Base-by-base conservation (phyloP, 2,797 vertebrate genomes). In the Enteromius treurensis region DNA sequence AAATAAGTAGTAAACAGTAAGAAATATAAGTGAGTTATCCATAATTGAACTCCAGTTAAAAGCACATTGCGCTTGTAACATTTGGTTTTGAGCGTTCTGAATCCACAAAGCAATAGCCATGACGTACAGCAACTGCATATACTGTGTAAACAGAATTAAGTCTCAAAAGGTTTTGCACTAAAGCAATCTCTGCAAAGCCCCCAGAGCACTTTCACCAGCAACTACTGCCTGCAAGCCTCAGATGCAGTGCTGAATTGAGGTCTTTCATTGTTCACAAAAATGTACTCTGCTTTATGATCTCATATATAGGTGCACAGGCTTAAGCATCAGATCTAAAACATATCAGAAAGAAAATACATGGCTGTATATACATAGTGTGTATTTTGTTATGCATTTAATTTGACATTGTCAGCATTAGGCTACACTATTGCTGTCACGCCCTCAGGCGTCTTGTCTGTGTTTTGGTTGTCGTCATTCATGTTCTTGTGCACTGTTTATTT, bases 141-240 rank as follows among this genome's bases (percentile, higher is more conserved):
- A 70, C 9, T 4, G 51, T 70, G 51, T 58, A 45, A 79, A 79
- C 77, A 53, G 29, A 79, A 79, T 67, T 49, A 68, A 80, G 70
- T 37, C 67, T 80, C 34, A 69, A 80, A 80, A 58, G 67, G 65
- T 70, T 80, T 79, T 55, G 58, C 34, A 70, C 34, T 17, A 53
- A 70, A 70, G 79, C 49, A 80, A 58, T 80, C 34, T 80, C 65
- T 2, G 3, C 34, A 58, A 80, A 70, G 51, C 49, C 51, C 77
- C 65, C 49, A 70, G 34, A 80, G 67, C 15, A 1, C 62, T 70
- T 80, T 70, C 15, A 80, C 40, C 23, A 70, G n/a, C 65, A 55
- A 42, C 65, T 53, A 19, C 49, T 69, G 32, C 78, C 78, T 80
- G 49, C 5, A 21, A 69, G 37, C 10, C 34, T 70, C 67, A 55